These are phyloP conservation scores for Polypedilum vanderplanki DNA, from an alignment of 1,140 invertebrate species.

Conservation along the genomic window DNA sequence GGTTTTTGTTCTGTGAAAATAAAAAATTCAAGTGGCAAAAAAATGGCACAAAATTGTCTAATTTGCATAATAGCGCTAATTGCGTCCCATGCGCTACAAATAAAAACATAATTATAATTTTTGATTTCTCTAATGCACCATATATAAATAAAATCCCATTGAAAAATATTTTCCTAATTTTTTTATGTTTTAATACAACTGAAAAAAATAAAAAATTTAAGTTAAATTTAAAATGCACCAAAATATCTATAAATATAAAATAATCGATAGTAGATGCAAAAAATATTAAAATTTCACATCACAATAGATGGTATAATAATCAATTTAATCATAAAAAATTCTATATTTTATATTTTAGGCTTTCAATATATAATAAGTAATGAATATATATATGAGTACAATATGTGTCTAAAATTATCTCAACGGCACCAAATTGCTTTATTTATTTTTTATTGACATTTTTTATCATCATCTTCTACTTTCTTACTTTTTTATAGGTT, in stretches of 20 bases:
- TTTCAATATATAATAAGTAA: background rate
- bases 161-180: too few species aligned
- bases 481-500: background rate
- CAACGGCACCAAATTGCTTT: conserved; percentile 7
- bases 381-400: background rate
- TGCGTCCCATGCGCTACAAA: background rate
- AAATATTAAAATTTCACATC: too few species aligned
- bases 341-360: background rate
- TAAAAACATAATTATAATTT: background rate
- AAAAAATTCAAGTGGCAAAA: background rate
- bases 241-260: background rate
- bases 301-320: background rate
- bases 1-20: background rate
- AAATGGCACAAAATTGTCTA: too few species aligned
- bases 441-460: background rate
- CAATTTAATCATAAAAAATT: background rate
- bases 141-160: background rate
- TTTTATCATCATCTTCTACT: background rate
- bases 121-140: background rate
- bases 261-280: background rate
- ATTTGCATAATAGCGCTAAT: background rate
- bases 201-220: too few species aligned
- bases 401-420: conserved; percentile 12
- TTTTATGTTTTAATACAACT: too few species aligned
- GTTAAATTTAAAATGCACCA: too few species aligned